Conservation (phyloP, 2,797 vertebrate species). For the Sternotherus odoratus region DNA sequence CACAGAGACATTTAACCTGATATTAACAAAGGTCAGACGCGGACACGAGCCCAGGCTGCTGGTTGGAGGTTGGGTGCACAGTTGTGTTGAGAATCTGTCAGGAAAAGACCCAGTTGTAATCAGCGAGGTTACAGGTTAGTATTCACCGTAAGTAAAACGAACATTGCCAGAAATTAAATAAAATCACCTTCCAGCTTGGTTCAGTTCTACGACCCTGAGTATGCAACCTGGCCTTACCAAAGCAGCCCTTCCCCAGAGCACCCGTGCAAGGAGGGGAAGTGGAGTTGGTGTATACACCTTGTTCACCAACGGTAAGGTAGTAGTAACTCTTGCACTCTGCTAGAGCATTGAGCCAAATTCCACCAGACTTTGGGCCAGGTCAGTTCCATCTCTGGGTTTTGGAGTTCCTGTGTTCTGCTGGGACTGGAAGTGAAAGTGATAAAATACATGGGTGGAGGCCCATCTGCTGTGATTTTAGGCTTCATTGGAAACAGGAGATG, state of each 20-base stretch:
- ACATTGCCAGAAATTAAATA: background rate
- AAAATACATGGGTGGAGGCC: background rate
- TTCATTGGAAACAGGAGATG: background rate
- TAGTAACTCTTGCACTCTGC: too few relatives aligned
- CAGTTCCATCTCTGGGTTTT: background rate
- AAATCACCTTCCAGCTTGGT: background rate
- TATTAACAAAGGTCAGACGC: background rate
- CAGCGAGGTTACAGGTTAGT: background rate
- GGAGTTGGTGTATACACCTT: too few relatives aligned
- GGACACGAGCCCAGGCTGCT: background rate
- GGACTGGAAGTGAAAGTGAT: background rate
- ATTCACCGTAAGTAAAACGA: background rate
- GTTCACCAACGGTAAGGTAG: background rate
- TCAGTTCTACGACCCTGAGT: background rate
- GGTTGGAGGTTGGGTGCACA: background rate
- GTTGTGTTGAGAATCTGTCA: background rate
- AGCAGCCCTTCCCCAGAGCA: background rate
- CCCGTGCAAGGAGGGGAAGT: background rate
- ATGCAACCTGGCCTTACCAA: background rate
- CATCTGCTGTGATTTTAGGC: background rate
- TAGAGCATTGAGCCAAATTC: background rate
- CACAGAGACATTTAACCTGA: background rate
- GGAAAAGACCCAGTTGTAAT: background rate
- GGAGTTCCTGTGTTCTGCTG: background rate
- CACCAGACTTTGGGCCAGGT: background rate